Evolutionary conservation across 2,888 invertebrate genomes (phyloP).

Genomic region (Tetanocera ferruginea): DNA sequence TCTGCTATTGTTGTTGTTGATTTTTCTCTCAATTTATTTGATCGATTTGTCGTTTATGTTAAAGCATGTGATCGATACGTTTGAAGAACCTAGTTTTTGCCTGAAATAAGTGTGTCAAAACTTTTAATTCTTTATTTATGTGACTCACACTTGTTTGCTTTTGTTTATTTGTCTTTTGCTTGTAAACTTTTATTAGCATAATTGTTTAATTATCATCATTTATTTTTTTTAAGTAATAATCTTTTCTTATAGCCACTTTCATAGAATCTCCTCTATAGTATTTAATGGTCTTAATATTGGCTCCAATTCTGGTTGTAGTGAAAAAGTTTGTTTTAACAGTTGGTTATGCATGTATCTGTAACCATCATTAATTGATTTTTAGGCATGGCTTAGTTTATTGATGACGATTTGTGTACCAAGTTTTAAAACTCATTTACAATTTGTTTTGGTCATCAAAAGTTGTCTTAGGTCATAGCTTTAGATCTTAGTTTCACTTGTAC

Average conservation of each 20-base stretch:
- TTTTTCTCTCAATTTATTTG: background rate
- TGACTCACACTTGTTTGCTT: background rate
- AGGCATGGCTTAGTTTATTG: no score
- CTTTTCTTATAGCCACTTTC: background rate
- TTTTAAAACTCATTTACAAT: no score
- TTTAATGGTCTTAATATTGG: no score
- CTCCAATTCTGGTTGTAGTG: no score
- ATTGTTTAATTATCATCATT: slow-evolving; percentile 1
- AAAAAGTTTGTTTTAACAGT: no score
- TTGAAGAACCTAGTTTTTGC: background rate
- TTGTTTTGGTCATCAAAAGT: no score
- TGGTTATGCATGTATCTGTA: no score
- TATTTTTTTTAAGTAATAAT: background rate
- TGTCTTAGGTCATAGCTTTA: no score
- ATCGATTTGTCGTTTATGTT: background rate
- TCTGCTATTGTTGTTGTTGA: background rate
- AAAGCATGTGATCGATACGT: background rate
- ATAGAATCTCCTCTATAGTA: background rate
- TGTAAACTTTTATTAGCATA: background rate
- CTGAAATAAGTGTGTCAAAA: slow-evolving; percentile 31
- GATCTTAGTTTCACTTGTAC: no score
- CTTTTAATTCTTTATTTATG: slow-evolving; percentile 12
- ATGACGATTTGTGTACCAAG: no score
- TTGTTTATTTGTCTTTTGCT: background rate
- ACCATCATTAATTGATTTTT: no score